phyloP scores from a whole-genome alignment of 2,113 vertebrate species.

The Pomatorhinus ruficollis region DNA sequence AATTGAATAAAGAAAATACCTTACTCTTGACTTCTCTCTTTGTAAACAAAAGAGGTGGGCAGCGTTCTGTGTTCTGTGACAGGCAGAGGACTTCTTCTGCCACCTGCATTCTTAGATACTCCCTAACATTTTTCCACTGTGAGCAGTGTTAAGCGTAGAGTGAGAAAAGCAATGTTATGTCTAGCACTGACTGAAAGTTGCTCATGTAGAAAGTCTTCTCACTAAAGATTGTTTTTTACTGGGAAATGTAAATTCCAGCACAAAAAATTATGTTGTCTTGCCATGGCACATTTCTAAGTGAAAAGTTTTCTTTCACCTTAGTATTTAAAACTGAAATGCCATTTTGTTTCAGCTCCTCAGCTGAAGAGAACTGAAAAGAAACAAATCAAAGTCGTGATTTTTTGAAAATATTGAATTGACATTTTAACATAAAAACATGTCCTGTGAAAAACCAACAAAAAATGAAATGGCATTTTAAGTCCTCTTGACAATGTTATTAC shows the following conservation, averaged over 20 bases:
- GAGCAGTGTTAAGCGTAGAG: background rate
- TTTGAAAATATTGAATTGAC: background rate
- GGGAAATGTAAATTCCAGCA: background rate
- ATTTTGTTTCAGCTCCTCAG: constrained; percentile 8
- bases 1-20: background rate
- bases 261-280: background rate
- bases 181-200: background rate
- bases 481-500: constrained; percentile 5
- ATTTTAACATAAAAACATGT: constrained; percentile 31
- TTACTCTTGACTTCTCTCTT: background rate
- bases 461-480: constrained; percentile 22
- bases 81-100: background rate
- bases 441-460: constrained; percentile 3
- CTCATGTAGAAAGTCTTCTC: background rate
- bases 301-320: constrained; percentile 7
- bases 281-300: background rate
- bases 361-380: background rate
- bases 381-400: background rate
- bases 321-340: constrained; percentile 14
- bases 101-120: background rate
- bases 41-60: background rate
- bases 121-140: background rate
- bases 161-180: background rate
- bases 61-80: background rate
- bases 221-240: background rate